Evolutionary conservation across 1,140 invertebrate genomes (phyloP).

Genomic region (Plutomurus gul): DNA sequence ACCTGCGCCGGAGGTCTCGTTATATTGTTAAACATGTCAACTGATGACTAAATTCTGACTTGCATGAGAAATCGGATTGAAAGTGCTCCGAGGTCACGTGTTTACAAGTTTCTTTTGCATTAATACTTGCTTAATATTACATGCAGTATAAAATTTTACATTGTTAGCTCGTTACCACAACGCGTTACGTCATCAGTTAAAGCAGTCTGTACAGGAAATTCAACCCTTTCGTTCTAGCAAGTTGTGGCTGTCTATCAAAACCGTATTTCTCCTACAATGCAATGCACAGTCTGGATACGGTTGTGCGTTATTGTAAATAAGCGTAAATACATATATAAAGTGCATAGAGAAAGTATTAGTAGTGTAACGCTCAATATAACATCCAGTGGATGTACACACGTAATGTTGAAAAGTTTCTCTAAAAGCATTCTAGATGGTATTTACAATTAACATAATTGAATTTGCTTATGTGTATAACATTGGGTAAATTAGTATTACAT

Average conservation of each 20-base stretch:
- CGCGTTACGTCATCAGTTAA: background rate
- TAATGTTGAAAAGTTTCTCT: too few relatives aligned
- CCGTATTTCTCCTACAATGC: background rate
- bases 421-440: too few relatives aligned
- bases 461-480: too few relatives aligned
- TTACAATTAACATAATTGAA: too few relatives aligned
- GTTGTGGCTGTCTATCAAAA: background rate
- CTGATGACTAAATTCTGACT: background rate
- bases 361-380: too few relatives aligned
- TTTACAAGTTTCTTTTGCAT: background rate
- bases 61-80: background rate
- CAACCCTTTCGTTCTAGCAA: slow-evolving; percentile 31
- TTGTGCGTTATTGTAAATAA: too few relatives aligned
- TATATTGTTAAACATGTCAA: background rate
- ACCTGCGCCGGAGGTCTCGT: too few relatives aligned
- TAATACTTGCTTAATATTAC: background rate
- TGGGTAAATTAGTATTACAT: too few relatives aligned
- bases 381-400: too few relatives aligned
- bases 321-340: too few relatives aligned
- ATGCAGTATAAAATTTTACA: background rate
- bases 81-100: slow-evolving; percentile 7
- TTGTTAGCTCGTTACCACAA: background rate
- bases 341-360: too few relatives aligned
- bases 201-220: background rate
- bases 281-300: too few relatives aligned